Evolutionary conservation across 2,888 invertebrate species (phyloP), one percentile per base, ranked within the genome.

Genomic region (Neoaliturus tenellus): DNA sequence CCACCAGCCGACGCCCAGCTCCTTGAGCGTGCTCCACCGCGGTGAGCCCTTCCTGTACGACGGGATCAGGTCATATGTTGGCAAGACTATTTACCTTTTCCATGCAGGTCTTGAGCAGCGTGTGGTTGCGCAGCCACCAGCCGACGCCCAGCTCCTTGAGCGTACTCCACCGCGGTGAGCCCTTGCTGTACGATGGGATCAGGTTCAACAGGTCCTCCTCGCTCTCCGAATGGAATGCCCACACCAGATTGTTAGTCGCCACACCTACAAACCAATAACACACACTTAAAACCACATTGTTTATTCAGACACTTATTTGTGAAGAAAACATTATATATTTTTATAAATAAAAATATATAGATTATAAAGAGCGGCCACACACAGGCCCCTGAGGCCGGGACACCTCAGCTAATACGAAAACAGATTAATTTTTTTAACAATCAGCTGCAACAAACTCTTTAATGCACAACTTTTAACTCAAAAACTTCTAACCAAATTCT

Each of bases 161-260:
- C 31, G 97, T 96, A 0, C 94, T 92, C 99, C 99, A 99, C 71
- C 95, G 96, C 0, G 96, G 94, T 88, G 95, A 95, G 0, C 95
- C 95, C 90, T 97, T 97, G 0, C 95, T 94, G 88, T 96, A 97
- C 0, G 96, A 96, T 0, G 99, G 99, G 86, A 98, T 95, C 78
- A 98, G 91, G 84, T 96, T 95, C 17, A 99, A 91, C 82, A 99
- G 92, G 90, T 99, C 99, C 88, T 98, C 98, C 90, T 98, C 98
- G 25, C 98, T 97, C 91, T 99, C 99, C 0, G 99, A 99, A 91
- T 99, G 99, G 91, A 98, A 99, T 0, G 99, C 99, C 99, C 99
- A 99, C 2, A 98, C 98, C 25, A 99, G 93, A 91, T 98, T 98
- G 88, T 98, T 96, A 12, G 95, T 96, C 44, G 96, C 96, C 0